Evolutionary conservation across 2,888 invertebrate species (phyloP), one percentile per base, ranked within the genome.

Genomic region (Leucophenga maculata): DNA sequence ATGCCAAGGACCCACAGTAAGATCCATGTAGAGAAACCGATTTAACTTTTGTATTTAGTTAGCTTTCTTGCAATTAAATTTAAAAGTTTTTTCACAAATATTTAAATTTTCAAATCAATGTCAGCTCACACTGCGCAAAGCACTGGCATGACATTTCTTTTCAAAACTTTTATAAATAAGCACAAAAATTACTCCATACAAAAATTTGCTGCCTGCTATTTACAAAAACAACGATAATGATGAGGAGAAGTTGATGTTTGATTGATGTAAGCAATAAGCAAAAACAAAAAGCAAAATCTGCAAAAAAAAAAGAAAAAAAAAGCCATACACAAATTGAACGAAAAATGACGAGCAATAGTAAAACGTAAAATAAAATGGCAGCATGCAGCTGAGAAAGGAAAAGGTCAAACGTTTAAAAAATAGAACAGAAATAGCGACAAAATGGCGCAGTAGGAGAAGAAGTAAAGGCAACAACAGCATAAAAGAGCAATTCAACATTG

Each of bases 341-440:
- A 46, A 46, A 46, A n/a, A 46, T 13, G 46, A 46, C 13, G 6
- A 46, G 46, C 3, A 46, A 4, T 13, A 46, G 46, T 14, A 55
- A 55, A n/a, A 46, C 2, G 6, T 2, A 11, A 20, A 9, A 55
- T 55, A 55, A 55, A 55, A 20, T 62, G 69, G 64, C 68, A 70
- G 68, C 72, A 31, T 20, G 22, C 39, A 57, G n/a, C n/a, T n/a
- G n/a, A 31, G 14, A 6, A 18, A 46, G 59, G 44, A 69, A 39
- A 50, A 60, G 55, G 48, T 31, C 64, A n/a, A 67, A 59, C n/a
- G 46, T 57, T 65, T 64, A 67, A 32, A 46, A 39, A 60, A 67
- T 62, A 62, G 44, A 26, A 26, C 26, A 26, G 2, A 26, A 26
- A 26, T 26, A 26, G 60, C 46, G 11, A 32, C 46, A 46, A 46